These are phyloP conservation scores for Syngnathus scovelli DNA, from an alignment of 2,113 vertebrate species.

Conservation along the genomic window DNA sequence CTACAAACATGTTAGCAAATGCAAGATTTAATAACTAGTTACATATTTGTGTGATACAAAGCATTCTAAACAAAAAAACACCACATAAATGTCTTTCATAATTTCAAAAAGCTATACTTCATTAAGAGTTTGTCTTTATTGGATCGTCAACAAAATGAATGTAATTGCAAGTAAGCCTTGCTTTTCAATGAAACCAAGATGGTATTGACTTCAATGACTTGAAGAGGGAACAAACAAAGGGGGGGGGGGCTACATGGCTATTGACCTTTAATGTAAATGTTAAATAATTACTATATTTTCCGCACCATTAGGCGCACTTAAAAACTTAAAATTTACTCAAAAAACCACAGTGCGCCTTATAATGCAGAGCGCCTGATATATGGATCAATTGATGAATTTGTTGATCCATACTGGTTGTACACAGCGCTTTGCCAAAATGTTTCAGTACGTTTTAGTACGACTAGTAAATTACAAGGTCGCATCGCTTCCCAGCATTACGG, in stretches of 20 bases:
- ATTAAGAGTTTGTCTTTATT: conserved; percentile 5
- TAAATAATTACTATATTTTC: background rate
- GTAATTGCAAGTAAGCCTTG: background rate
- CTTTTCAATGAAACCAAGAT: conserved; percentile 7
- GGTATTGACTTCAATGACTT: background rate
- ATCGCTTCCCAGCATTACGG: no score
- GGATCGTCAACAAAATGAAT: background rate
- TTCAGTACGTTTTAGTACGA: no score
- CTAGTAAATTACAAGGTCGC: no score
- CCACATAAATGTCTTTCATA: conserved; percentile 12
- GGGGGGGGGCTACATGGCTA: no score
- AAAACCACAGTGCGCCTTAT: no score
- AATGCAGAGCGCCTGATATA: no score
- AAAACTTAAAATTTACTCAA: no score
- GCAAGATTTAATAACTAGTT: conserved; percentile 26
- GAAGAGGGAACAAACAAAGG: no score
- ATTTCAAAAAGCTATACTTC: conserved; percentile 20
- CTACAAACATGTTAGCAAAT: conserved; percentile 10
- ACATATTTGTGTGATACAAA: conserved; percentile 18
- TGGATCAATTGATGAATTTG: no score
- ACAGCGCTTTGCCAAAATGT: no score
- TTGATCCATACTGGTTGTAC: no score
- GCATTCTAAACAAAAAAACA: conserved; percentile 2
- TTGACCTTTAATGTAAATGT: background rate
- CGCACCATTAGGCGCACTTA: no score